These are phyloP conservation scores for Tragulus kanchil DNA, from an alignment of 2,113 vertebrate genomes.

Conservation along the genomic window DNA sequence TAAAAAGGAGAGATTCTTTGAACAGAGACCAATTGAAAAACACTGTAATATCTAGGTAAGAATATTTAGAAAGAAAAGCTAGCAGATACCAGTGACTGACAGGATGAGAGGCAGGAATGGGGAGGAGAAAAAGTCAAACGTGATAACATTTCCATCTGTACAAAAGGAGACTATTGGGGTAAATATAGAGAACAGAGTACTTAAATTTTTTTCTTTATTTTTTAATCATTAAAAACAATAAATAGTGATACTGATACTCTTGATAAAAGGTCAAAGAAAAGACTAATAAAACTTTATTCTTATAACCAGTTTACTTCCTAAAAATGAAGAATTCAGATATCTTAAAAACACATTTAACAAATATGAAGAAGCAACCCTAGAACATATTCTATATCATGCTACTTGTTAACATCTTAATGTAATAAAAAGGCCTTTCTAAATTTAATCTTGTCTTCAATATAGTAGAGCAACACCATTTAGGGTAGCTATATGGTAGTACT, in stretches of 20 bases:
- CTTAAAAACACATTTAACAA: constrained; percentile 19
- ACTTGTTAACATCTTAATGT: neutral
- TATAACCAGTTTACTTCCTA: neutral
- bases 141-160: neutral
- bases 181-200: neutral
- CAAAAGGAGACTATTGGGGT: neutral
- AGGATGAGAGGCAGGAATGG: neutral
- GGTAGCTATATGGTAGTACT: neutral
- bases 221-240: constrained; percentile 20
- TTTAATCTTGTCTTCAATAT: constrained; percentile 22
- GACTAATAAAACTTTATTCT: constrained; percentile 19
- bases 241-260: neutral
- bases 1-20: neutral
- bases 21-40: neutral
- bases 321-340: constrained; percentile 38
- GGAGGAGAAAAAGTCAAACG: neutral
- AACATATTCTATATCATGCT: neutral
- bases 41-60: neutral
- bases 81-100: neutral
- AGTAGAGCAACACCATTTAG: constrained; percentile 3
- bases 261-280: constrained; percentile 40
- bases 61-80: constrained; percentile 8
- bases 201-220: neutral
- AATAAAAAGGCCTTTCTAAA: constrained; percentile 56
- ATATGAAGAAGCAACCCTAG: neutral